Evolutionary conservation across 2,888 invertebrate genomes (phyloP).

Genomic region (Lycophotia porphyrea): DNA sequence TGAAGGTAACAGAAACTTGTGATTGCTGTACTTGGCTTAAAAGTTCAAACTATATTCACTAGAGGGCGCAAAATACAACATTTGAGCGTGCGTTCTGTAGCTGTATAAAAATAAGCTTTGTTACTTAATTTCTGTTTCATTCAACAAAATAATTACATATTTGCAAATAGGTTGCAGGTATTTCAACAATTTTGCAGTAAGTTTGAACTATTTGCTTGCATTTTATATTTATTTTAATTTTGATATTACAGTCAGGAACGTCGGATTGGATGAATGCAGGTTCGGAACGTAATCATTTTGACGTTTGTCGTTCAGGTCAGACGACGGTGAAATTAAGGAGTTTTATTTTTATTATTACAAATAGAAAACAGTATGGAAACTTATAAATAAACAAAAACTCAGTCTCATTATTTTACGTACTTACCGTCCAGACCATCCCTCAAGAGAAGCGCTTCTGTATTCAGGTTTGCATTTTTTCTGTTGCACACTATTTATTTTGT

Average conservation of each 20-base stretch:
- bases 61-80: conserved; percentile 42
- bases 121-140: background rate
- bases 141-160: background rate
- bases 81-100: conserved; percentile 23
- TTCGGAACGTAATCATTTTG: conserved; percentile 50
- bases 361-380: conserved; percentile 24
- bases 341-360: background rate
- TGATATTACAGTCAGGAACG: background rate
- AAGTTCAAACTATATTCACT: conserved; percentile 3
- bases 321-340: conserved; percentile 4
- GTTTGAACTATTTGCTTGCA: background rate
- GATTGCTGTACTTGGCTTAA: no score
- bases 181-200: background rate
- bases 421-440: conserved; percentile 86
- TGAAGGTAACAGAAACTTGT: background rate
- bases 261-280: background rate
- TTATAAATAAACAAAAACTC: conserved; percentile 1
- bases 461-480: conserved; percentile 87
- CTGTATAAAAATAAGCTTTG: background rate
- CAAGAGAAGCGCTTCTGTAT: conserved; percentile 83
- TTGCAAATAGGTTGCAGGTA: background rate
- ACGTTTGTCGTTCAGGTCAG: conserved; percentile 27
- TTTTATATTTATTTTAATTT: background rate
- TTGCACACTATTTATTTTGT: conserved; percentile 84
- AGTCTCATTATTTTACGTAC: conserved; percentile 63